phyloP scores from a whole-genome alignment of 2,113 vertebrate species.

The Perognathus longimembris region DNA sequence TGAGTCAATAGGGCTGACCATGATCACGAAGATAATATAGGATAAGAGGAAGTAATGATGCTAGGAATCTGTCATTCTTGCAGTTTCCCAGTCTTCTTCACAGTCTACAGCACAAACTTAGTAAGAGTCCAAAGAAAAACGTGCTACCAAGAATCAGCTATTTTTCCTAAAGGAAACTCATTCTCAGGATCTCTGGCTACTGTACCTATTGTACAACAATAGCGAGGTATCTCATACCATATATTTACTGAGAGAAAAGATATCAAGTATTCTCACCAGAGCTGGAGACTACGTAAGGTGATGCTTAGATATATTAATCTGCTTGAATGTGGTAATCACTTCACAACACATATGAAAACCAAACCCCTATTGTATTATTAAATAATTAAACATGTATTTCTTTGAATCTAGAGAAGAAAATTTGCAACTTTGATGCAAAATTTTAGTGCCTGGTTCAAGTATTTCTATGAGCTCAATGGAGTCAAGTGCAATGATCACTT shows the following conservation, averaged over 20 bases:
- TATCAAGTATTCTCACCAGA: background rate
- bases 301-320: background rate
- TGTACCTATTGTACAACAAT: background rate
- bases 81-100: background rate
- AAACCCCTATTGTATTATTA: background rate
- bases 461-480: background rate
- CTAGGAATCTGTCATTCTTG: background rate
- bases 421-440: background rate
- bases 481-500: background rate
- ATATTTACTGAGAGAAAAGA: background rate
- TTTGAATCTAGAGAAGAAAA: background rate
- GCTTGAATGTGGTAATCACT: background rate
- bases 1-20: background rate
- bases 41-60: background rate
- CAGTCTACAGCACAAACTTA: background rate
- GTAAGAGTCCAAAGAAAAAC: background rate
- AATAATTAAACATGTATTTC: too few species aligned
- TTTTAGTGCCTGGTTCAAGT: background rate
- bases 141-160: background rate
- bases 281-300: background rate
- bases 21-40: background rate
- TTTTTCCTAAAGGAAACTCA: conserved; percentile 12
- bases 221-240: background rate
- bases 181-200: conserved; percentile 24
- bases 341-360: background rate